Percentiles rank a stretch among this genome's conserved stretches.
These are phyloP conservation scores for Patiria miniata DNA, from an alignment of 35 echinoderm and acorn worm species.

Conservation along the genomic window DNA sequence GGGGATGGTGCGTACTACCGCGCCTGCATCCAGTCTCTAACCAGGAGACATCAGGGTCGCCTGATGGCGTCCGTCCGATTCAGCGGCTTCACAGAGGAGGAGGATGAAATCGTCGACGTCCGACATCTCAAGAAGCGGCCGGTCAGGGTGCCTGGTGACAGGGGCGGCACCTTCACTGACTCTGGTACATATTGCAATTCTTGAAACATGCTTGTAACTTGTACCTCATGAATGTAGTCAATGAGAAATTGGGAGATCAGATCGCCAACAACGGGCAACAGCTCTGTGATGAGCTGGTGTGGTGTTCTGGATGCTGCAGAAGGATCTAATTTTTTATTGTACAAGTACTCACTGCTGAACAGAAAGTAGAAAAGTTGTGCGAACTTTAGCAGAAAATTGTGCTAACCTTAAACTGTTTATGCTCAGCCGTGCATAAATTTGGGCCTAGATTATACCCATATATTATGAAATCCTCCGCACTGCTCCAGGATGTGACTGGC, in stretches of 20 bases:
- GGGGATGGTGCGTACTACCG: constrained; percentile 52
- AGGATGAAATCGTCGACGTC: constrained; percentile 66
- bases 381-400: too few species aligned
- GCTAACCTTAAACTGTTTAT: too few species aligned
- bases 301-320: not conserved
- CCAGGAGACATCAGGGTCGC: constrained; percentile 5
- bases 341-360: too few species aligned
- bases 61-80: constrained; percentile 48
- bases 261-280: too few species aligned
- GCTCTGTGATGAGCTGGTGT: not conserved
- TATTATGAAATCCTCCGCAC: too few species aligned
- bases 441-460: too few species aligned
- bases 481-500: too few species aligned
- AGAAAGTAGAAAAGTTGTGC: too few species aligned
- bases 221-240: not conserved
- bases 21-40: constrained; percentile 41
- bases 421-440: too few species aligned
- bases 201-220: not conserved
- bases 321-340: not conserved
- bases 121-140: constrained; percentile 47
- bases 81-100: constrained; percentile 65
- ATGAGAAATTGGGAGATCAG: not conserved
- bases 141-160: not conserved
- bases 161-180: not conserved
- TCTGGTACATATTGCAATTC: not conserved